A percentile compares a stretch with the other conserved stretches of the same genome.
These are phyloP conservation scores for Myrmecobius fasciatus DNA, from an alignment of 2,113 vertebrate species.

Conservation along the genomic window DNA sequence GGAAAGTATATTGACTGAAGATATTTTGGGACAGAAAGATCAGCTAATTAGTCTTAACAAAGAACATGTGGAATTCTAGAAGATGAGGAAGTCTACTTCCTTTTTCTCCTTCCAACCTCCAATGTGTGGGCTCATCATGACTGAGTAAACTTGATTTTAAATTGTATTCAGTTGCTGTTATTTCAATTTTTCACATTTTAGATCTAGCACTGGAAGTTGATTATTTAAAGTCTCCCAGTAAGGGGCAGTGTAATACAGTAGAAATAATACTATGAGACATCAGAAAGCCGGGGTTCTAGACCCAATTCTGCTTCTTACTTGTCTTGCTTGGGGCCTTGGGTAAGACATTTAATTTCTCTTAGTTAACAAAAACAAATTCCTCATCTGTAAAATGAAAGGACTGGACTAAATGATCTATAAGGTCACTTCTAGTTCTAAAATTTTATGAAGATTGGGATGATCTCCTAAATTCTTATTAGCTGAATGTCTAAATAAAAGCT, in stretches of 20 bases:
- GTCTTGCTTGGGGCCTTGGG: not conserved
- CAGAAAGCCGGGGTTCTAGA: not conserved
- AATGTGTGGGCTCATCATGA: not conserved
- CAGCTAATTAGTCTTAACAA: not conserved
- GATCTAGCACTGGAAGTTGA: constrained; percentile 4
- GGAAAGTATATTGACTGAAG: constrained; percentile 23
- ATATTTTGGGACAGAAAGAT: not conserved
- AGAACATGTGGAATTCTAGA: not conserved
- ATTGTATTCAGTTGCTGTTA: constrained; percentile 1
- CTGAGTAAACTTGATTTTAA: not conserved
- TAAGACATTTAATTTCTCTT: not conserved
- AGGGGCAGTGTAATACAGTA: not conserved
- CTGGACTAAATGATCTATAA: not conserved
- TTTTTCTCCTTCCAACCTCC: not conserved
- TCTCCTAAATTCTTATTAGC: constrained; percentile 5
- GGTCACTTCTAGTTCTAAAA: not conserved
- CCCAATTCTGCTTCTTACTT: not conserved
- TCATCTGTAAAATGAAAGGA: not conserved
- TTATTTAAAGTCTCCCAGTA: not conserved
- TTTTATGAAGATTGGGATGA: not conserved
- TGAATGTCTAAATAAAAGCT: constrained; percentile 5
- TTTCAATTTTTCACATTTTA: constrained; percentile 1
- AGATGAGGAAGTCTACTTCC: not conserved
- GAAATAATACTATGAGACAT: not conserved
- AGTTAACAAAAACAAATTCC: not conserved